Evolutionary conservation across 2,888 invertebrate genomes (phyloP).

Genomic region (Arctia plantaginis): DNA sequence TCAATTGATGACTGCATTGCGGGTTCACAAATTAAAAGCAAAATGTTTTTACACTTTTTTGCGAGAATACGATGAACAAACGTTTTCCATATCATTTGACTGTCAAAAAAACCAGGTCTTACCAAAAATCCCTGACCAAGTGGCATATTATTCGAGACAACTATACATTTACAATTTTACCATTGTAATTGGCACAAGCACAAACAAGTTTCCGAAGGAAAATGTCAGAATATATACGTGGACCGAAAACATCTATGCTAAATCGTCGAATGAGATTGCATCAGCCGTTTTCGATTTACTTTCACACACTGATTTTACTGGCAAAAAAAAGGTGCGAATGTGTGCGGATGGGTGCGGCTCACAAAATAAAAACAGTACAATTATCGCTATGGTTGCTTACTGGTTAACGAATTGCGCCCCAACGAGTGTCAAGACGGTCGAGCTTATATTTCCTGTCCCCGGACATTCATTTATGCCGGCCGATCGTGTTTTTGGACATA

Average conservation of each 20-base stretch:
- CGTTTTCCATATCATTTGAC: background rate
- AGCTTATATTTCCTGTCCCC: background rate
- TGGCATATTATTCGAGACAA: background rate
- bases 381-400: background rate
- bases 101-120: background rate
- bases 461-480: constrained; percentile 9
- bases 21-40: background rate
- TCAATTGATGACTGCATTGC: background rate
- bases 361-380: background rate
- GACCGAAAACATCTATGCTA: background rate
- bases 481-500: background rate
- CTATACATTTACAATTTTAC: constrained; percentile 4
- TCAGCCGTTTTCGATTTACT: background rate
- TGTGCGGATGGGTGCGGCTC: background rate
- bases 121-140: background rate
- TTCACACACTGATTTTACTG: background rate
- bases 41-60: background rate
- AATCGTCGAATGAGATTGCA: background rate
- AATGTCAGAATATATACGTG: background rate
- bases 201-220: background rate
- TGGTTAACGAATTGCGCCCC: background rate
- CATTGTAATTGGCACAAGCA: background rate
- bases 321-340: background rate
- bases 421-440: background rate
- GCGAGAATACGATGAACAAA: background rate